These are phyloP conservation scores for Microtus richardsoni DNA, from an alignment of 2,113 vertebrate species.

Conservation along the genomic window DNA sequence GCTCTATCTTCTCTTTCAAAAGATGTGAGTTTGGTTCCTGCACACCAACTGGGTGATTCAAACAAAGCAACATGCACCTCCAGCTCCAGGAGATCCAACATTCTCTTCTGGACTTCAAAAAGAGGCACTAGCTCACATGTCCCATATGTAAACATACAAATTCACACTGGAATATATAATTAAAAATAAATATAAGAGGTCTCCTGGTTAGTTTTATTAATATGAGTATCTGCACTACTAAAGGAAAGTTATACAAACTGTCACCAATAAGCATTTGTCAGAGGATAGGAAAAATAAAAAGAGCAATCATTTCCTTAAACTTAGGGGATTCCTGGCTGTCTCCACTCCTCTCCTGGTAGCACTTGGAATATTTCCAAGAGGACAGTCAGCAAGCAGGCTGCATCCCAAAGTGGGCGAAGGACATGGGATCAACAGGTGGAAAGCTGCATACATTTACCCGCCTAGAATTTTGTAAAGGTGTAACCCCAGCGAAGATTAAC, in stretches of 20 bases:
- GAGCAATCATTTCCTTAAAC: neutral
- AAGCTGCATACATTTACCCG: neutral
- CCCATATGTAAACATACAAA: neutral
- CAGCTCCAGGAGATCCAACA: neutral
- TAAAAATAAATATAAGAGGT: neutral
- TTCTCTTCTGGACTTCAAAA: neutral
- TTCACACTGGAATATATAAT: neutral
- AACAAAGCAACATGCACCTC: too few species aligned
- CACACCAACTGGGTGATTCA: neutral
- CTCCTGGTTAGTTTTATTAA: neutral
- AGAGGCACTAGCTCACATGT: neutral
- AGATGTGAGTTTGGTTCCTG: neutral
- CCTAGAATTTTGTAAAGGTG: neutral
- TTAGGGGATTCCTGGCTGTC: accelerated
- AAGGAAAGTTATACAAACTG: neutral
- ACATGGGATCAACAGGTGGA: neutral
- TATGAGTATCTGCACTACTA: neutral
- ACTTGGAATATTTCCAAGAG: neutral
- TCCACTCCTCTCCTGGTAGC: too few species aligned
- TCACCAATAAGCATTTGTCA: neutral
- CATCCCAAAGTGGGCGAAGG: neutral
- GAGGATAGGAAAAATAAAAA: neutral
- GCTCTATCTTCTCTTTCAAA: neutral
- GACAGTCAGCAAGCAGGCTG: neutral
- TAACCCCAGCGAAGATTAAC: neutral